These are phyloP conservation scores for Tinamus guttatus DNA, from an alignment of 2,113 vertebrate species.

Conservation along the genomic window DNA sequence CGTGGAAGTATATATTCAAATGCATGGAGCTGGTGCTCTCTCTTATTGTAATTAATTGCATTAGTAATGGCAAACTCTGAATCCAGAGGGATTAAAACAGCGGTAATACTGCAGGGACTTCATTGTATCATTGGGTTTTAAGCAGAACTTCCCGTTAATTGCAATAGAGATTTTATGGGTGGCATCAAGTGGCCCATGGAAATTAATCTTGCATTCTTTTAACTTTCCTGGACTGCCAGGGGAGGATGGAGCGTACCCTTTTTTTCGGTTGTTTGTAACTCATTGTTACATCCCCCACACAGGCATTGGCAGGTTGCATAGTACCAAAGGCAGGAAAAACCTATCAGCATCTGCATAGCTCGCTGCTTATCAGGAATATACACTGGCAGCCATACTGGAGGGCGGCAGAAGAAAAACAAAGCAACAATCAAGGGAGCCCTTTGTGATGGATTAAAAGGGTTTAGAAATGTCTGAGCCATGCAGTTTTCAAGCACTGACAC, in stretches of 20 bases:
- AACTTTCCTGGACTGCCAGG: slow-evolving; percentile 47
- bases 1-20: neutral
- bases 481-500: slow-evolving; percentile 75
- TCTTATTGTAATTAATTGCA: slow-evolving; percentile 44
- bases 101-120: neutral
- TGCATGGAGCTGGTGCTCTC: neutral
- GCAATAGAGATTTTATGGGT: neutral
- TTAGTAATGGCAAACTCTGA: neutral
- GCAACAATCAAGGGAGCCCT: slow-evolving; percentile 78
- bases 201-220: slow-evolving; percentile 64
- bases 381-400: slow-evolving; percentile 82
- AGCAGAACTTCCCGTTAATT: slow-evolving; percentile 7
- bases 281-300: neutral
- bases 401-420: slow-evolving; percentile 82
- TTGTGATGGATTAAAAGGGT: slow-evolving; percentile 83
- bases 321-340: slow-evolving; percentile 50
- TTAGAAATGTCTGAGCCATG: slow-evolving; percentile 82
- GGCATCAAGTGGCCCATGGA: neutral
- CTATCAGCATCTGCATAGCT: slow-evolving; percentile 74
- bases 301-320: slow-evolving; percentile 60
- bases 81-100: neutral
- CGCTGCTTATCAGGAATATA: slow-evolving; percentile 80
- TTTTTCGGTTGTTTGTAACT: slow-evolving; percentile 1
- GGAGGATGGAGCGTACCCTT: slow-evolving; percentile 25
- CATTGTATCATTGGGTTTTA: neutral